A percentile compares a stretch with the other conserved stretches of the same genome.
phyloP scores from a whole-genome alignment of 37 sponge, comb jelly and placozoan species.

The Crambe crambe region DNA sequence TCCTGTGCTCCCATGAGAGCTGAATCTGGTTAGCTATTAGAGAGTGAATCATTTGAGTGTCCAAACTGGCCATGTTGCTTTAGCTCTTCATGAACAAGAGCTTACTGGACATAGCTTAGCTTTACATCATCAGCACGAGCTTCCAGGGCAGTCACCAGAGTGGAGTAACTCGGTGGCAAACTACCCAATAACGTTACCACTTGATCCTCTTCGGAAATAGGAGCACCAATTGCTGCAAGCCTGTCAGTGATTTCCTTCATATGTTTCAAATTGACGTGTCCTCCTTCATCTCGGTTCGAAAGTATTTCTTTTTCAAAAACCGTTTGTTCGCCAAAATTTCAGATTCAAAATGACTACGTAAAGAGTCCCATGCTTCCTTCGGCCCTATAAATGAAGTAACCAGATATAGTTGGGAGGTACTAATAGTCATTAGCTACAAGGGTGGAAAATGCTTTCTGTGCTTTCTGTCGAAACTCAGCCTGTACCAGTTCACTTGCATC shows the following conservation, averaged over 20 bases:
- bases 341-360: constrained; percentile 41
- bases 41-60: neutral
- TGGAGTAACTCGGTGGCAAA: constrained; percentile 29
- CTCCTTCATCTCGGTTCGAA: constrained; percentile 57
- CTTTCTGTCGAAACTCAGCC: constrained; percentile 14
- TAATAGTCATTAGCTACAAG: constrained; percentile 45
- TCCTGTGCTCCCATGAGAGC: constrained; percentile 24
- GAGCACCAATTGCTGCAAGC: constrained; percentile 50
- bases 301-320: constrained; percentile 56
- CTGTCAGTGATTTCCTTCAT: constrained; percentile 65
- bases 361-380: constrained; percentile 17
- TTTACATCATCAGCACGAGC: constrained; percentile 41
- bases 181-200: constrained; percentile 42
- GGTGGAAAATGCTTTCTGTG: constrained; percentile 47
- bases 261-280: constrained; percentile 40
- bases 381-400: constrained; percentile 47
- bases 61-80: constrained; percentile 2
- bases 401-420: constrained; percentile 43
- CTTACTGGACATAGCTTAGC: constrained; percentile 36
- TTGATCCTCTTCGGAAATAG: constrained; percentile 49
- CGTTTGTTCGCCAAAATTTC: constrained; percentile 61
- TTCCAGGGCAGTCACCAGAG: constrained; percentile 56
- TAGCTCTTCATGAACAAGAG: constrained; percentile 48
- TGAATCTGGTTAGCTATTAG: neutral
- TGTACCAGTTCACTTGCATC: constrained; percentile 23